Conservation (phyloP, 2,113 vertebrate species). For the Heloderma charlesbogerti region DNA sequence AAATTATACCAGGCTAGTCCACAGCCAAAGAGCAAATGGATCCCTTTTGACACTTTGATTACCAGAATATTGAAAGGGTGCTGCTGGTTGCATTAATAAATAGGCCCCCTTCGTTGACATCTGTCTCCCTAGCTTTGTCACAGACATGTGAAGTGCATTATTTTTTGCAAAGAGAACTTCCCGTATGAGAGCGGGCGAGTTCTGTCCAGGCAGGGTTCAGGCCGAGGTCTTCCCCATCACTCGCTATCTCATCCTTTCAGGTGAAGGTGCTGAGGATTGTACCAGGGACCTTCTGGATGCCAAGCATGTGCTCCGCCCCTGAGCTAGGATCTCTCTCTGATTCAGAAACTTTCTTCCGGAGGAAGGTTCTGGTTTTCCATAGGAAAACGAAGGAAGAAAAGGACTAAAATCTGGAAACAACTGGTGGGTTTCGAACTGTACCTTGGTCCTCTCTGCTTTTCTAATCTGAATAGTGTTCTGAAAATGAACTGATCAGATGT, state of each 20-base stretch:
- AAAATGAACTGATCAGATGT: background rate
- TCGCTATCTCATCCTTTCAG: too few species aligned
- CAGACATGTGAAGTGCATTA: background rate
- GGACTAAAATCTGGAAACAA: background rate
- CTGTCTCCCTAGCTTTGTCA: background rate
- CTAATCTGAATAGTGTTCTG: background rate
- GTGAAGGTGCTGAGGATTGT: too few species aligned
- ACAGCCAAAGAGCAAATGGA: background rate
- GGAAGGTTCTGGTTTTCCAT: background rate
- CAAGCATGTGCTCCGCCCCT: background rate
- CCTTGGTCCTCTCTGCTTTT: background rate
- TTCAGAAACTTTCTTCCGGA: background rate
- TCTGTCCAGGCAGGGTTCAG: background rate
- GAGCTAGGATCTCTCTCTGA: background rate
- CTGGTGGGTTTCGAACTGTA: background rate
- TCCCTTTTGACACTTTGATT: conserved; percentile 2
- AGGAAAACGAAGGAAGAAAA: background rate
- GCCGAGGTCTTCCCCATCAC: too few species aligned
- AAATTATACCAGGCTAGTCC: background rate
- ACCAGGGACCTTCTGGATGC: background rate
- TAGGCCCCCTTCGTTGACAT: background rate
- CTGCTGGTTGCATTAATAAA: background rate
- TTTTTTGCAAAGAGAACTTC: background rate
- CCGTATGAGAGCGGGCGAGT: background rate
- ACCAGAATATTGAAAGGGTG: accelerated